Evolutionary conservation across 1,140 invertebrate species (phyloP).

Genomic region (Agrypnia vestita): DNA sequence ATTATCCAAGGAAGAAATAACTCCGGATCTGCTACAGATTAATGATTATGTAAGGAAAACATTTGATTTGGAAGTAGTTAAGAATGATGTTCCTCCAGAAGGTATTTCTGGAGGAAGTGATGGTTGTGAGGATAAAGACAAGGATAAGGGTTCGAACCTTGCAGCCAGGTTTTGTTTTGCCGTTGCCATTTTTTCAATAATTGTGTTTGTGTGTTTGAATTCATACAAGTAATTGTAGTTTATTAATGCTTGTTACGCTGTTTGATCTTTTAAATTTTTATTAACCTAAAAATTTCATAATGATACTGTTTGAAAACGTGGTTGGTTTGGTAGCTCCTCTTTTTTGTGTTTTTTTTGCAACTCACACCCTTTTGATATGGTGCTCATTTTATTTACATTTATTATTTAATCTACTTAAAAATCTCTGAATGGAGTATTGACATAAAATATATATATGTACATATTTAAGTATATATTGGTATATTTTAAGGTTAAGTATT

Average conservation of each 20-base stretch:
- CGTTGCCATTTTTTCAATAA: slow-evolving; percentile 69
- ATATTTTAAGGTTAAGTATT: slow-evolving; percentile 31
- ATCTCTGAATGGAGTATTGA: no score
- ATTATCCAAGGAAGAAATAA: slow-evolving; percentile 67
- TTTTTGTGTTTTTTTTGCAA: slow-evolving; percentile 21
- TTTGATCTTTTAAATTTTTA: slow-evolving; percentile 52
- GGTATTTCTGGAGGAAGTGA: slow-evolving; percentile 22
- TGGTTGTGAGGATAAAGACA: slow-evolving; percentile 57
- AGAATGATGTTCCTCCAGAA: slow-evolving; percentile 18
- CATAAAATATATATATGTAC: no score
- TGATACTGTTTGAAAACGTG: slow-evolving; percentile 32
- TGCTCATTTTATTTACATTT: slow-evolving; percentile 35
- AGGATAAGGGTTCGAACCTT: slow-evolving; percentile 64
- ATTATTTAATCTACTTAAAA: slow-evolving; percentile 5
- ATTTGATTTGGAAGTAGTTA: slow-evolving; percentile 67
- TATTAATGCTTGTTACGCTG: slow-evolving; percentile 26
- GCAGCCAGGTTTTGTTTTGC: slow-evolving; percentile 68
- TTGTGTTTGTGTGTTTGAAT: slow-evolving; percentile 67
- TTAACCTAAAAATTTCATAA: slow-evolving; percentile 41
- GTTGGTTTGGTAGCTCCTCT: background rate
- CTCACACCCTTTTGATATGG: slow-evolving; percentile 29
- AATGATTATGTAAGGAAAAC: slow-evolving; percentile 72
- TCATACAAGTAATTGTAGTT: slow-evolving; percentile 52
- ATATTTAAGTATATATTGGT: slow-evolving; percentile 18
- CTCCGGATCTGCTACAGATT: slow-evolving; percentile 68